Base-by-base conservation (phyloP, 2,797 vertebrate species). In the Sebastes jordani region DNA sequence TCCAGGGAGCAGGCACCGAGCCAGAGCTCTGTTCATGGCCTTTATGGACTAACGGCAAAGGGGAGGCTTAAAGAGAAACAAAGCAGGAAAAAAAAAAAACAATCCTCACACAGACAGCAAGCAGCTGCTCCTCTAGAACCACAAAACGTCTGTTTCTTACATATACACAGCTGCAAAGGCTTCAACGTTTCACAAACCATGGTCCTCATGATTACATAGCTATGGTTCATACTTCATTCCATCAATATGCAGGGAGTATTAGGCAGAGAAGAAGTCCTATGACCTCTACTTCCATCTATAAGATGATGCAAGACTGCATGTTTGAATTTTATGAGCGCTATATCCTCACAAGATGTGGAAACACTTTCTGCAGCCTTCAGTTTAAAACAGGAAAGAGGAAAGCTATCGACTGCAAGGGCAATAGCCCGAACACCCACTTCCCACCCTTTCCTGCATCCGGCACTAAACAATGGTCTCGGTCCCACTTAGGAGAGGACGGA, bases 391-490 rank as follows among this genome's bases (percentile, higher is more conserved):
- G 94, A 95, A 96, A 94, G 87, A 91, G 93, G 91, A 92, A 93
- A 90, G 86, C 86, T 75, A 82, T 80, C 54, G 62, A 82, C 88
- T 86, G 87, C 80, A 77, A 83, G 85, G 80, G 88, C 89, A 91
- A 90, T 70, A 86, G 71, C 71, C 63, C 84, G 77, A 93, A 86
- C 86, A 76, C 75, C 86, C 66, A 42, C 82, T 82, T 93, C 92
- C 92, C 95, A 94, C 95, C 95, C 95, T 96, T 96, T 96, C 96
- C 96, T 96, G 94, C 89, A 96, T 96, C 95, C 95, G 92, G 94
- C 84, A 90, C 86, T 70, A 70, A 92, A 96, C 95, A 96, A 95
- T 95, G 81, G 88, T 78, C 77, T 62, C 29, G 55, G 78, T 83
- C 84, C 83, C 55, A 73, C 80, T 61, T 30, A 79, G 82, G 66